A percentile compares a stretch with the other conserved stretches of the same genome.
phyloP scores from a whole-genome alignment of 2,113 vertebrate species.

The Vanacampus margaritifer region DNA sequence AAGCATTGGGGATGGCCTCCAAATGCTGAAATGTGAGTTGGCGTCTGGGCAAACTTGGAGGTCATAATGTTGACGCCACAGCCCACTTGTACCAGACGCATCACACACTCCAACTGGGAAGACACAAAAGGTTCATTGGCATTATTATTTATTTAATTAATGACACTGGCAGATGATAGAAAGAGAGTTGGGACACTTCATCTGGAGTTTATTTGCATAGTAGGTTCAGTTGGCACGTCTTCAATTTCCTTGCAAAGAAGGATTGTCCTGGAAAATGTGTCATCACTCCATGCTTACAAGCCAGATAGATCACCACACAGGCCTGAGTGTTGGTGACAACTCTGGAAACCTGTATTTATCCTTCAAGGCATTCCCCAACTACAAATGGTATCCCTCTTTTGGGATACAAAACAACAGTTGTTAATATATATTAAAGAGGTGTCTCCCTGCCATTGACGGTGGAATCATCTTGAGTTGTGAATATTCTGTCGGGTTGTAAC shows the following conservation, averaged over 20 bases:
- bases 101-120: conserved; percentile 90
- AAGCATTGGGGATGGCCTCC: conserved; percentile 96
- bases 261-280: neutral
- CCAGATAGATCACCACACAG: neutral
- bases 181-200: neutral
- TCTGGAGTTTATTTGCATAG: neutral
- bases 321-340: neutral
- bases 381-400: neutral
- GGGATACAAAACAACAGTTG: neutral
- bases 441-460: neutral
- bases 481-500: neutral
- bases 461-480: neutral
- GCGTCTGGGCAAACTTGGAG: conserved; percentile 94
- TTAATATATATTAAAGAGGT: no score
- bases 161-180: neutral
- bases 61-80: conserved; percentile 87
- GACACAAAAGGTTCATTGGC: conserved; percentile 1
- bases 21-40: conserved; percentile 94
- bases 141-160: neutral
- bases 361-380: no score
- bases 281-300: neutral
- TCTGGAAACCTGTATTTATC: neutral
- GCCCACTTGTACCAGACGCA: conserved; percentile 88
- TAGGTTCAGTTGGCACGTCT: neutral
- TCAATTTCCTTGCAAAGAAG: neutral